These are phyloP conservation scores for Arrhopalites spinosus DNA, from an alignment of 2,888 invertebrate genomes.

Conservation along the genomic window DNA sequence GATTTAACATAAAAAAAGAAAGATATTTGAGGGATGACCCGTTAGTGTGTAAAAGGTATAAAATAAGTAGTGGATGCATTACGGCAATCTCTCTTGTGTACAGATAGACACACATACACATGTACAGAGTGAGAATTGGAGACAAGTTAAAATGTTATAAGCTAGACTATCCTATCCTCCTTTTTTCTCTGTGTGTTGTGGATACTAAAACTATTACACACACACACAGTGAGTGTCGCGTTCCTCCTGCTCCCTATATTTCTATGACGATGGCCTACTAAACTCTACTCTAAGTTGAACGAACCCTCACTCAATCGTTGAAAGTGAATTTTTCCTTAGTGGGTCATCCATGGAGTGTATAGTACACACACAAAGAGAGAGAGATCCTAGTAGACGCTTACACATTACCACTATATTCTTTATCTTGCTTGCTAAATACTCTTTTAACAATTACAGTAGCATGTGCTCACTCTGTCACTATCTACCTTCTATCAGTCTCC, in stretches of 20 bases:
- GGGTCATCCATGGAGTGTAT: constrained; percentile 16
- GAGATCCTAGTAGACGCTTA: not conserved
- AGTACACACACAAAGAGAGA: not conserved
- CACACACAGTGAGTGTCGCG: constrained; percentile 5
- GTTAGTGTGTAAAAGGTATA: too few species aligned
- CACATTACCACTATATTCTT: not conserved
- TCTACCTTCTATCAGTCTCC: constrained; percentile 7
- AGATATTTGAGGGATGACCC: too few species aligned
- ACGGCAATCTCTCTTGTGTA: not conserved
- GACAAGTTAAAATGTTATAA: not conserved
- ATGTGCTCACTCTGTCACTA: not conserved
- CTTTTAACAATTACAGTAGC: too few species aligned
- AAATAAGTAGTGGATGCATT: too few species aligned
- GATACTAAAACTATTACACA: not conserved
- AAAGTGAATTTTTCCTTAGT: constrained; percentile 34
- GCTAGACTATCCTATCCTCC: constrained; percentile 5
- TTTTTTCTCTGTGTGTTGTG: constrained; percentile 14
- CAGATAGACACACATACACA: not conserved
- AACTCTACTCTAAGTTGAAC: constrained; percentile 32
- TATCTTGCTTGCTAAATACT: constrained; percentile 29
- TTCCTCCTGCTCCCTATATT: constrained; percentile 30
- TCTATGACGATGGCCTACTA: constrained; percentile 36
- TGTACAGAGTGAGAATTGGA: not conserved
- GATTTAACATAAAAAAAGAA: too few species aligned
- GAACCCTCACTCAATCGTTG: constrained; percentile 30